A percentile compares a stretch with the other conserved stretches of the same genome.
Evolutionary conservation across 2,113 vertebrate genomes (phyloP).

Genomic region (Corythoichthys haematopterus): DNA sequence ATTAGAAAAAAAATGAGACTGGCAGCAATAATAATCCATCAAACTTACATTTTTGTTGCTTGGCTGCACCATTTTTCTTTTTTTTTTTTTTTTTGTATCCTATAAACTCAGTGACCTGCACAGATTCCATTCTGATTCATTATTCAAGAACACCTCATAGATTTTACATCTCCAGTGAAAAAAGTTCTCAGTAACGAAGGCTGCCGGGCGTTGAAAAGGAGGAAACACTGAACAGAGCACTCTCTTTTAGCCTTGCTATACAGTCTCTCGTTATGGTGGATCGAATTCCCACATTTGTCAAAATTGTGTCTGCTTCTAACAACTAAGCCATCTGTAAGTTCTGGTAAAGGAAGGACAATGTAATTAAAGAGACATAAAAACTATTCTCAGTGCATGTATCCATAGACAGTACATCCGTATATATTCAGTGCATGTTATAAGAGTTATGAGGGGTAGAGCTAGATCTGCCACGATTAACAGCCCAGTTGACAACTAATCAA

Average conservation of each 20-base stretch:
- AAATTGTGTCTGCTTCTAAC: neutral
- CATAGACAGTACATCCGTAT: too few relatives aligned
- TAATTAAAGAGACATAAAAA: neutral
- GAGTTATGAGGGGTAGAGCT: too few relatives aligned
- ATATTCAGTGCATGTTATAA: too few relatives aligned
- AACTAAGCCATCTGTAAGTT: neutral
- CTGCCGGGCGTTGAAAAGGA: conserved; percentile 12
- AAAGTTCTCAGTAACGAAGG: conserved; percentile 11
- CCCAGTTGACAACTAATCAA: too few relatives aligned
- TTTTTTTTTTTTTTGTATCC: conserved; percentile 2
- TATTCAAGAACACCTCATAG: conserved; percentile 21
- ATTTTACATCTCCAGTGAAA: conserved; percentile 38
- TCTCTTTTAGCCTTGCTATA: too few relatives aligned
- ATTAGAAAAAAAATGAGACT: conserved; percentile 1
- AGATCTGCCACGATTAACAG: too few relatives aligned
- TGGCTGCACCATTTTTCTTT: conserved; percentile 28
- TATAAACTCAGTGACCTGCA: conserved; percentile 47
- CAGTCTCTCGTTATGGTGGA: neutral
- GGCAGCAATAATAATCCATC: conserved; percentile 41
- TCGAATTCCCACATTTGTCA: neutral
- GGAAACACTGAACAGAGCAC: neutral
- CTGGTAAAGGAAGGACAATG: neutral
- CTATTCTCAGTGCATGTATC: too few relatives aligned
- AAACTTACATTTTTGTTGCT: conserved; percentile 19
- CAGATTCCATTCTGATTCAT: conserved; percentile 16